Evolutionary conservation across 2,888 invertebrate genomes (phyloP), one percentile per base, ranked within the genome.

Genomic region (Listrodromus nycthemerus): DNA sequence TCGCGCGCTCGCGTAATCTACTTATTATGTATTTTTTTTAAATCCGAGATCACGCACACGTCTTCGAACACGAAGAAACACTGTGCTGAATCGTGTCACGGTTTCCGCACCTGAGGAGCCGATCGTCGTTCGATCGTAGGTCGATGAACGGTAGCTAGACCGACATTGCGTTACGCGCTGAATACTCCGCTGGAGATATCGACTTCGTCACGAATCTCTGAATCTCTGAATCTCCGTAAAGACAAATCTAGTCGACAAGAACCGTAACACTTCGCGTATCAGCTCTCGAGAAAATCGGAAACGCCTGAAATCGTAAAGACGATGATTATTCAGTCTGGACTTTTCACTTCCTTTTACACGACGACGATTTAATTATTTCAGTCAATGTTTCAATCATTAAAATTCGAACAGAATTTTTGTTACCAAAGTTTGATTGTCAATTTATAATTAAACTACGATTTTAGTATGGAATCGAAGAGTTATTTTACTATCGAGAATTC

Each of bases 141-240:
- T 84, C 84, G 80, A 84, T 81, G 77, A 84, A 84, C 84, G 84
- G 84, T 84, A 79, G 75, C 75, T 83, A 84, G 84, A 80, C 71
- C 77, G 84, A 78, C 48, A 69, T 74, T 69, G 69, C 80, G 80
- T 80, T 80, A 80, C 74, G 84, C 78, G 84, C 78, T 84, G 80
- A 84, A 81, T 80, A 81, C 66, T 50, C 73, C 27, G 71, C 67
- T 67, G 73, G 30, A 73, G 67, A 82, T 78, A 50, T 27, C 5
- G 65, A 21, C 37, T 19, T 21, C 61, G 80, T 75, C 45, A 65
- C 69, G 24, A 65, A 65, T 55, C 45, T 70, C 30, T 70, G 33
- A 66, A 55, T 70, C 55, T 41, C 52, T 48, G 10, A 30, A 45
- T 45, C 13, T 45, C 41, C 41, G 5, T 3, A 50, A 50, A 48